Percentiles rank a stretch among this genome's conserved stretches.
Evolutionary conservation across 2,113 vertebrate genomes (phyloP).

Genomic region (Oriolus oriolus): DNA sequence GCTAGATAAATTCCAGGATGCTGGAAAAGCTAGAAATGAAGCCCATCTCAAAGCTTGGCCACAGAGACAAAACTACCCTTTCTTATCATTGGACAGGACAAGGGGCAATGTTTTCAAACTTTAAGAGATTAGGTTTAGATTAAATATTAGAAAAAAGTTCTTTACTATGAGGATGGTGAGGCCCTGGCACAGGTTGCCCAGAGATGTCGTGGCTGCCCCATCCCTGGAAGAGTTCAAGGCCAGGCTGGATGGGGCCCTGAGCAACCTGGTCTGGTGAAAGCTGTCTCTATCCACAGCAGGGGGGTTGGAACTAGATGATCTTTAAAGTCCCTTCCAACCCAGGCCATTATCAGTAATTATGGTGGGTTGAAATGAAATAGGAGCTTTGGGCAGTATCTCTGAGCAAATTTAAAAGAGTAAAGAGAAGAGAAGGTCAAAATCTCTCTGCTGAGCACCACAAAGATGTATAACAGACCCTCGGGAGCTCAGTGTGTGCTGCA

Average conservation of each 20-base stretch:
- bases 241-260: no score
- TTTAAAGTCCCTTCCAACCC: neutral
- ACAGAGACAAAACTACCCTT: neutral
- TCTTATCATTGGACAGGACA: neutral
- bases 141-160: neutral
- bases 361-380: neutral
- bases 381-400: neutral
- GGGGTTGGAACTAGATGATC: neutral
- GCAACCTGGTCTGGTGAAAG: neutral
- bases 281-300: neutral
- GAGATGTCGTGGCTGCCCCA: neutral
- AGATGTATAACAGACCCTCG: neutral
- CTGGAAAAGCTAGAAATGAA: neutral
- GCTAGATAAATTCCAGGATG: neutral
- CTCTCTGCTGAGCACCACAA: neutral
- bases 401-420: neutral
- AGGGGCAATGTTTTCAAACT: neutral
- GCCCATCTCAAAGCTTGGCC: neutral
- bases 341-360: neutral
- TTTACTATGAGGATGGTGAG: rapidly evolving
- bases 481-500: neutral
- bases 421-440: neutral
- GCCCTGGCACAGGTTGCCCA: neutral
- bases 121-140: neutral
- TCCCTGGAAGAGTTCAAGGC: neutral